A percentile compares a stretch with the other conserved stretches of the same genome.
Conservation (phyloP, 1,140 invertebrate genomes). For the Apis laboriosa region DNA sequence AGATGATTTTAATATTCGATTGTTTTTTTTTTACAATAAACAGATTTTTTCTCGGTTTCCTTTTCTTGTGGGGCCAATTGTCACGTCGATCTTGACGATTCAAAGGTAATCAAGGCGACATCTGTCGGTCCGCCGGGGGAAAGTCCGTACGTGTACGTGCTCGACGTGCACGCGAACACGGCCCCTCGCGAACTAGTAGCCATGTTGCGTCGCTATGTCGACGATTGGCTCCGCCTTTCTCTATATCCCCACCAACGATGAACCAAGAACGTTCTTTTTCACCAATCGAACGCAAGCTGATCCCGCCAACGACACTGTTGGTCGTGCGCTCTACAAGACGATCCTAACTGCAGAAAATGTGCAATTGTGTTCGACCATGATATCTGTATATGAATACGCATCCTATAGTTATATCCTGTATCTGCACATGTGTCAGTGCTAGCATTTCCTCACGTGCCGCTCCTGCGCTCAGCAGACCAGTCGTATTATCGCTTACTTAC, state of each 20-base stretch:
- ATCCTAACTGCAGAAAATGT: background rate
- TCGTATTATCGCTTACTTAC: conserved; percentile 52
- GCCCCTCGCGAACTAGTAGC: conserved; percentile 66
- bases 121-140: conserved; percentile 56
- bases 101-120: conserved; percentile 60
- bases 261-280: conserved; percentile 10
- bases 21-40: conserved; percentile 19
- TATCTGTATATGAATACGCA: background rate
- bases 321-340: conserved; percentile 23
- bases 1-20: conserved; percentile 17
- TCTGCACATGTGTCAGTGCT: conserved; percentile 21
- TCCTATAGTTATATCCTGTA: conserved; percentile 19
- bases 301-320: conserved; percentile 33
- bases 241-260: conserved; percentile 31
- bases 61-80: conserved; percentile 19
- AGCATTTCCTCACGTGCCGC: conserved; percentile 48
- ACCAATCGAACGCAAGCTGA: conserved; percentile 30
- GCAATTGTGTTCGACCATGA: background rate
- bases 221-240: conserved; percentile 54
- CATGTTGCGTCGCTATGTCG: conserved; percentile 63
- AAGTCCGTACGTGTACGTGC: conserved; percentile 49
- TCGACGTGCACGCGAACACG: conserved; percentile 62
- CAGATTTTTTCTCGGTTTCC: conserved; percentile 9
- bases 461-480: conserved; percentile 39
- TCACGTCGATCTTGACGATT: conserved; percentile 55